Percentiles rank a stretch among this genome's conserved stretches.
phyloP scores from a whole-genome alignment of 2,888 invertebrate species.

The Caenorhabditis sp. region DNA sequence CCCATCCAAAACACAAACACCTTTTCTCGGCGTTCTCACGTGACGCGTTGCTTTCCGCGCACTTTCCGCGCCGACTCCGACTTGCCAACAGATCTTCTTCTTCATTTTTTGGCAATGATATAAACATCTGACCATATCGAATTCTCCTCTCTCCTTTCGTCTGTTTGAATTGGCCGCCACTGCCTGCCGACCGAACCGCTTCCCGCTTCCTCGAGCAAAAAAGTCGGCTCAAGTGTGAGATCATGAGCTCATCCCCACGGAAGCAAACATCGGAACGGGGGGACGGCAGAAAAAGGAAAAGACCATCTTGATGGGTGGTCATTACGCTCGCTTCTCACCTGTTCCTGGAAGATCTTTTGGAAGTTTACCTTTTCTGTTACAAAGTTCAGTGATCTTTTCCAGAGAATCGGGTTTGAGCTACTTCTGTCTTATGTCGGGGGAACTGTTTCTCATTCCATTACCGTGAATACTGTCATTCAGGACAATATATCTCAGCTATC shows the following conservation, averaged over 20 bases:
- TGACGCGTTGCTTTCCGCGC: background rate
- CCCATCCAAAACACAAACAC: background rate
- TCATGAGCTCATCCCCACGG: constrained; percentile 52
- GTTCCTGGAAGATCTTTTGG: too few species aligned
- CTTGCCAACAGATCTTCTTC: background rate
- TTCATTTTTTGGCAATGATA: constrained; percentile 2
- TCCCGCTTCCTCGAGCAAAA: constrained; percentile 28
- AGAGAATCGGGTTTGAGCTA: background rate
- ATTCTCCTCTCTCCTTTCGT: constrained; percentile 9
- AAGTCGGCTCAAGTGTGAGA: constrained; percentile 49
- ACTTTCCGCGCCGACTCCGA: background rate
- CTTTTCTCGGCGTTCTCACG: background rate
- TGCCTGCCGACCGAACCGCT: constrained; percentile 5
- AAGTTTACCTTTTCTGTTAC: too few species aligned
- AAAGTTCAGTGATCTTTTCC: background rate
- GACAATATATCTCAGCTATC: too few species aligned
- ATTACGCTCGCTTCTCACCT: too few species aligned
- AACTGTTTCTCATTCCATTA: too few species aligned
- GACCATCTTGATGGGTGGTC: background rate
- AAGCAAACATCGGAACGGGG: constrained; percentile 12
- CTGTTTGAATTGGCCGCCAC: constrained; percentile 22
- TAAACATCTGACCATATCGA: constrained; percentile 30
- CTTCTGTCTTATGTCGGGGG: too few species aligned
- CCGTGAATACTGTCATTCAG: too few species aligned
- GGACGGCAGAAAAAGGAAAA: constrained; percentile 4